A percentile compares a stretch with the other conserved stretches of the same genome.
phyloP scores from a whole-genome alignment of 2,797 vertebrate species.

The Phoeniculus purpureus region DNA sequence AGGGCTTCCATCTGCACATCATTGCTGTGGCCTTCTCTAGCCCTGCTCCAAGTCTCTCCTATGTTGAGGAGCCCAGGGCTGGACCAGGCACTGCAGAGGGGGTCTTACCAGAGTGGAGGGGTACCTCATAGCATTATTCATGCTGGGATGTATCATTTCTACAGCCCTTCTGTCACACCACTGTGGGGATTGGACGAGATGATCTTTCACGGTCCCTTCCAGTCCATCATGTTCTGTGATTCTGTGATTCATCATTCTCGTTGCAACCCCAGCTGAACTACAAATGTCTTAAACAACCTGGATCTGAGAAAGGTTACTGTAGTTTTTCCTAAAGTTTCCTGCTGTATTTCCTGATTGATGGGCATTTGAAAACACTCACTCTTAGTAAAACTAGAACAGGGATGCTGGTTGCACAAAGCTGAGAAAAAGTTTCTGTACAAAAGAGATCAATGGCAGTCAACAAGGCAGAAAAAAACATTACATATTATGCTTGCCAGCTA shows the following conservation, averaged over 20 bases:
- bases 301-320: not conserved
- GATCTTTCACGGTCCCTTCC: too few relatives aligned
- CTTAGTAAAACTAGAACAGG: not conserved
- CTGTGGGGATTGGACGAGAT: too few relatives aligned
- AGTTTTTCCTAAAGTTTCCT: not conserved
- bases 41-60: not conserved
- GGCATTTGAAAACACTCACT: not conserved
- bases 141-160: not conserved
- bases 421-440: not conserved
- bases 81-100: accelerated
- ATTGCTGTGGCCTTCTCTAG: not conserved
- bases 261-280: not conserved
- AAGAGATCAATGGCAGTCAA: not conserved
- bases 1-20: accelerated
- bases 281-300: not conserved
- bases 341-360: not conserved
- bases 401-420: not conserved
- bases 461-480: not conserved
- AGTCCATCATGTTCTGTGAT: too few relatives aligned
- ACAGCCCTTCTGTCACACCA: not conserved
- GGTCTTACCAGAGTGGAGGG: not conserved
- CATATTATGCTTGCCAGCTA: not conserved
- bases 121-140: not conserved
- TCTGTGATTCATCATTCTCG: not conserved
- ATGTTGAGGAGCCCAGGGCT: not conserved